These are phyloP conservation scores for Chironomus riparius DNA, from an alignment of 2,888 invertebrate species.

Conservation along the genomic window DNA sequence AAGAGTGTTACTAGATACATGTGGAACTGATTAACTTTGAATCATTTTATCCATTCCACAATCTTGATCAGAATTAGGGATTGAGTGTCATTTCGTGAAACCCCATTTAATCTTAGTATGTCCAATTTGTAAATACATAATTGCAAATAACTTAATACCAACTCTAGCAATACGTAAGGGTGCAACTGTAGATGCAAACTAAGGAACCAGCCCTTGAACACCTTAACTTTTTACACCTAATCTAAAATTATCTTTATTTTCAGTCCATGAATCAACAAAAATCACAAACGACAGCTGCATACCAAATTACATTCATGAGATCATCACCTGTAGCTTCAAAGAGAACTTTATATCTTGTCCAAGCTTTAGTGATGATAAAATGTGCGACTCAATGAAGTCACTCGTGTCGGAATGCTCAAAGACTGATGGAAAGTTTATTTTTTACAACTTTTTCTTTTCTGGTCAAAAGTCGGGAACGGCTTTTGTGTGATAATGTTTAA, in stretches of 20 bases:
- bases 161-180: too few species aligned
- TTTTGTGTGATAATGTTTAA: neutral
- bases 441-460: neutral
- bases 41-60: too few species aligned
- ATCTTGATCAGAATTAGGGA: too few species aligned
- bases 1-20: too few species aligned
- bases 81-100: too few species aligned
- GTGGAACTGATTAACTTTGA: too few species aligned
- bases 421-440: neutral
- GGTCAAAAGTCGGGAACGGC: neutral
- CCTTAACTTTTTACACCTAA: too few species aligned
- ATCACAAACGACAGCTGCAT: neutral
- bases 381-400: neutral
- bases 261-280: neutral
- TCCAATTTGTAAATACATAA: too few species aligned
- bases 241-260: neutral
- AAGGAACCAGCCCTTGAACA: too few species aligned
- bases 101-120: too few species aligned
- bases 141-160: too few species aligned
- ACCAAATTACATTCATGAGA: neutral
- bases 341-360: neutral
- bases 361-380: neutral
- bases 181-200: too few species aligned
- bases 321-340: neutral
- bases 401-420: neutral